Percentiles rank a stretch among this genome's conserved stretches.
These are phyloP conservation scores for Bradysia coprophila DNA, from an alignment of 1,140 invertebrate genomes.

Conservation along the genomic window DNA sequence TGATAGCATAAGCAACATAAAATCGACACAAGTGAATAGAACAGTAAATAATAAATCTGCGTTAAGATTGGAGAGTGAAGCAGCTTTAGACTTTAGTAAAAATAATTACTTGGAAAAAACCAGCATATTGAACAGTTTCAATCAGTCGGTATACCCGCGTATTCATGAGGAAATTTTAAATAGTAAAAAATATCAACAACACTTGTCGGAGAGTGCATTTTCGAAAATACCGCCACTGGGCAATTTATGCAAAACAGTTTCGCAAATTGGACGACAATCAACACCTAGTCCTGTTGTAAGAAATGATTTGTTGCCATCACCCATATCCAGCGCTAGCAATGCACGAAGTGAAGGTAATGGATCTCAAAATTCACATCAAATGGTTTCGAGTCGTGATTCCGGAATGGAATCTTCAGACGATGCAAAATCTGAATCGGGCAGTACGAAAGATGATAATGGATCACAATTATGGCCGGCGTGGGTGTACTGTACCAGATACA, in stretches of 20 bases:
- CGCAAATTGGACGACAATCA: conserved; percentile 31
- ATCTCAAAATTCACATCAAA: conserved; percentile 19
- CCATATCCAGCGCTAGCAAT: not conserved
- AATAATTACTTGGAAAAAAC: no score
- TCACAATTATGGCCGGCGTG: conserved; percentile 72
- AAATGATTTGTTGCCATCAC: not conserved
- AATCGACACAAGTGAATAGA: no score
- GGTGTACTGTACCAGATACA: conserved; percentile 96
- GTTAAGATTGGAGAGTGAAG: not conserved
- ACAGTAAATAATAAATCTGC: no score
- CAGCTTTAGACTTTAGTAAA: not conserved
- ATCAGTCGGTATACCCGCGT: conserved; percentile 11
- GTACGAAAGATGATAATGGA: conserved; percentile 19
- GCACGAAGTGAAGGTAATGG: conserved; percentile 3
- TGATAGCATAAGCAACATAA: no score
- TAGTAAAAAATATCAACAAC: conserved; percentile 13
- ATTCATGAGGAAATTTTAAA: conserved; percentile 23
- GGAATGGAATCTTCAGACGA: conserved; percentile 24
- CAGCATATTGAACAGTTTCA: not conserved
- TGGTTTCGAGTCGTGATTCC: conserved; percentile 18
- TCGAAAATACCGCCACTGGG: conserved; percentile 28
- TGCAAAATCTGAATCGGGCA: conserved; percentile 21
- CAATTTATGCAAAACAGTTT: conserved; percentile 36
- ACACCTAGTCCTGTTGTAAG: no score
- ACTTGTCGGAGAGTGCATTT: conserved; percentile 5